Base-by-base conservation (phyloP, 2,888 invertebrate genomes). In the Tachina lurida region DNA sequence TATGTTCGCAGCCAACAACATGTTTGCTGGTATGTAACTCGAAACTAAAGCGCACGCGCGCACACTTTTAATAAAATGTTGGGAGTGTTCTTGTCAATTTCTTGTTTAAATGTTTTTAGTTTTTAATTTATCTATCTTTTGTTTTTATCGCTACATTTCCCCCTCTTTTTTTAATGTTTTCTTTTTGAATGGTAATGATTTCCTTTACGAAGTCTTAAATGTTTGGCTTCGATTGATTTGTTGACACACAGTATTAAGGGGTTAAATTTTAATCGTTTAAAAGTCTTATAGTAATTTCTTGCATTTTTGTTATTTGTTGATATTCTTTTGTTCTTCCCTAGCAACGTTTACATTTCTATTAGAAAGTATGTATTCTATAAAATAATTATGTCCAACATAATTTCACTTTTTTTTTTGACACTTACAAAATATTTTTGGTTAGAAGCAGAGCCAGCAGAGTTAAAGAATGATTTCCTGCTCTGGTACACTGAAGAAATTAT, bases 21-120 rank as follows among this genome's bases (percentile, higher is more conserved):
- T 63, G 56, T 67, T 31, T 54, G 62, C 74, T 74, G 70, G 79
- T 79, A n/a, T n/a, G n/a, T n/a, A 83, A 86, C 62, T 56, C 63
- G 43, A 83, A 76, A 76, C 71, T 79, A 41, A 79, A 86, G 85
- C 79, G 86, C 86, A 79, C 86, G 83, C 86, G 86, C 79, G 73
- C 83, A 58, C 83, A 56, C 60, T 71, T 58, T 60, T n/a, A 58
- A 76, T 58, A 74, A n/a, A n/a, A 39, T 70, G 39, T 65, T 45
- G 79, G 54, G 54, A 79, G 71, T 79, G 79, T 71, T 78, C 31
- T 45, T 63, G n/a, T 22, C 39, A 17, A 52, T 65, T 71, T 45
- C 45, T 62, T 52, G 5, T 52, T 39, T 15, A 15, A 49, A 39
- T 47, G 9, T 19, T 79, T 45, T 71, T 17, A 49, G n/a, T 68